Percentiles rank a stretch among this genome's conserved stretches.
phyloP scores from a whole-genome alignment of 92 coral and sea anemone species.

The Zoanthus sansibaricus region DNA sequence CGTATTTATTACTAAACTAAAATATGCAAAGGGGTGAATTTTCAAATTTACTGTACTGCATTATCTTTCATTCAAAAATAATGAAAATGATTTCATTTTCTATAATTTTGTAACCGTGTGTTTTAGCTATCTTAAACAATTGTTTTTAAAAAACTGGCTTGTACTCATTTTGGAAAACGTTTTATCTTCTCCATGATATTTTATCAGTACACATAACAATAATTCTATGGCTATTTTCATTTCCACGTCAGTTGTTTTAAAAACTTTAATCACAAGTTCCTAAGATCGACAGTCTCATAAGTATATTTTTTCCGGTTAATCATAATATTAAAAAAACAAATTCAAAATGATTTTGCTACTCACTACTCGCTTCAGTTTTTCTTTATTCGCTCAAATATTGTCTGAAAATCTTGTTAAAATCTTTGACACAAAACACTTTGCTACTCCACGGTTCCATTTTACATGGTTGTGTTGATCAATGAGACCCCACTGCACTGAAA shows the following conservation, averaged over 20 bases:
- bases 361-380: background rate
- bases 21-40: too few species aligned
- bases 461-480: background rate
- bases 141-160: background rate
- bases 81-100: background rate
- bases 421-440: background rate
- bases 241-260: background rate
- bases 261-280: background rate
- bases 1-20: background rate
- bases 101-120: background rate
- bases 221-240: background rate
- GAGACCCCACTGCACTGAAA: background rate
- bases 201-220: background rate
- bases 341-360: background rate
- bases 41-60: too few species aligned
- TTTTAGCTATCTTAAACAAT: background rate
- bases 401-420: background rate
- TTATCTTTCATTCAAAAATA: too few species aligned
- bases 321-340: too few species aligned
- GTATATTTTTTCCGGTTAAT: background rate
- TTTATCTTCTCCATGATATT: too few species aligned
- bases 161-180: too few species aligned
- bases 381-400: background rate
- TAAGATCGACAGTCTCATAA: constrained; percentile 7
- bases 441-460: background rate